Percentiles rank a stretch among this genome's conserved stretches.
Evolutionary conservation across 2,888 invertebrate genomes (phyloP).

Genomic region (Myopa testacea): DNA sequence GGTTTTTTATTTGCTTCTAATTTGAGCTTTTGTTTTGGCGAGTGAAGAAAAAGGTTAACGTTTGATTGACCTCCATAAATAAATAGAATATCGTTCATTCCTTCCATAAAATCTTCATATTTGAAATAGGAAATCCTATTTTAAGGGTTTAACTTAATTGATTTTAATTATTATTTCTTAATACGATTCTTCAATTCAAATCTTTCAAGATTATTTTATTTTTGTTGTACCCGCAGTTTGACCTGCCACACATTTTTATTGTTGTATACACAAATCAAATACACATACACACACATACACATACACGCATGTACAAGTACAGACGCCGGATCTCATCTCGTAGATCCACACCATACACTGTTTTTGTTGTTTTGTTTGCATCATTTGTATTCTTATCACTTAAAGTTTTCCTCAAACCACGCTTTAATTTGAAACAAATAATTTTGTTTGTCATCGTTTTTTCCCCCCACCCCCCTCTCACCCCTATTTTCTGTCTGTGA

Average conservation of each 20-base stretch:
- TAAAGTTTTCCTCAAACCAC: background rate
- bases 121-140: no score
- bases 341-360: slow-evolving; percentile 7
- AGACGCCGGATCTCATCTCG: background rate
- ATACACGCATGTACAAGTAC: no score
- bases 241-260: background rate
- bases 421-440: background rate
- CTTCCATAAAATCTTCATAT: no score
- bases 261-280: background rate
- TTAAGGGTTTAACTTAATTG: background rate
- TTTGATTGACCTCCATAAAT: no score
- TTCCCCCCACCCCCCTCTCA: no score
- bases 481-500: no score
- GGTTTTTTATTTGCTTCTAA: background rate
- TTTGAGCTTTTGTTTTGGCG: no score
- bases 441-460: no score
- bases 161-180: background rate
- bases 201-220: background rate
- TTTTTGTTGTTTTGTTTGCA: background rate
- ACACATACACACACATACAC: background rate
- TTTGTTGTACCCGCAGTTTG: background rate
- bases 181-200: background rate
- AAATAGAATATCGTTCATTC: no score
- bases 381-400: slow-evolving; percentile 12
- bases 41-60: no score